A percentile compares a stretch with the other conserved stretches of the same genome.
These are phyloP conservation scores for Panurus biarmicus DNA, from an alignment of 2,113 vertebrate genomes.

Conservation along the genomic window DNA sequence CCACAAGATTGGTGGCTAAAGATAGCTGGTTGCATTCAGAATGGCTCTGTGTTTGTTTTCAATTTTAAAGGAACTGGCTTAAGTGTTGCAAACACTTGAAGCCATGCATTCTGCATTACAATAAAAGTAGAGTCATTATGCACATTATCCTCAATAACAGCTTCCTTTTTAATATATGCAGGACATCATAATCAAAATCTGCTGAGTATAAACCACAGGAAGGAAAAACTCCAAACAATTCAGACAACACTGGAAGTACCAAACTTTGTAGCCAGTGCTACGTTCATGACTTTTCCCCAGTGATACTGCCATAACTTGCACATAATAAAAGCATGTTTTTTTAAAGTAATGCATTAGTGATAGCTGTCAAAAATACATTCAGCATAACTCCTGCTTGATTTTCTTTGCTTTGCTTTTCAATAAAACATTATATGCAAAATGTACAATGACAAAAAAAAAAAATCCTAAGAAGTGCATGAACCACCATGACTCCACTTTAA, in stretches of 20 bases:
- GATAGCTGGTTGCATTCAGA: slow-evolving; percentile 57
- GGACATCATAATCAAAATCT: slow-evolving; percentile 50
- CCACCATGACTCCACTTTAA: neutral
- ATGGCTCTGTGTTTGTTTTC: slow-evolving; percentile 65
- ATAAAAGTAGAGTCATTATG: slow-evolving; percentile 58
- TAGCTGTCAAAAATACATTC: neutral
- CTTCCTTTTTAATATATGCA: slow-evolving; percentile 40
- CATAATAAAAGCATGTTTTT: neutral
- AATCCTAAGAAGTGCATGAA: neutral
- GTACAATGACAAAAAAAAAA: neutral
- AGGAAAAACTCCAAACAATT: neutral
- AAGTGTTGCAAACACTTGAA: slow-evolving; percentile 69
- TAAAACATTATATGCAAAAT: neutral
- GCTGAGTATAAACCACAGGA: slow-evolving; percentile 14
- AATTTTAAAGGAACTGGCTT: slow-evolving; percentile 64
- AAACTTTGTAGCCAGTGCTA: neutral
- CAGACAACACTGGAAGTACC: neutral
- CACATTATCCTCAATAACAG: slow-evolving; percentile 10
- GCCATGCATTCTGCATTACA: slow-evolving; percentile 67
- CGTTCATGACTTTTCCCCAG: neutral
- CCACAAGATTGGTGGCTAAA: slow-evolving; percentile 60
- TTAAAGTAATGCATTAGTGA: neutral
- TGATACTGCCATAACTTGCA: neutral
- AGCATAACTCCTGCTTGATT: neutral
- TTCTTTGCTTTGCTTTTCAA: neutral